Percentiles rank a stretch among this genome's conserved stretches.
These are phyloP conservation scores for Phaethornis superciliosus DNA, from an alignment of 2,113 vertebrate genomes.

Conservation along the genomic window DNA sequence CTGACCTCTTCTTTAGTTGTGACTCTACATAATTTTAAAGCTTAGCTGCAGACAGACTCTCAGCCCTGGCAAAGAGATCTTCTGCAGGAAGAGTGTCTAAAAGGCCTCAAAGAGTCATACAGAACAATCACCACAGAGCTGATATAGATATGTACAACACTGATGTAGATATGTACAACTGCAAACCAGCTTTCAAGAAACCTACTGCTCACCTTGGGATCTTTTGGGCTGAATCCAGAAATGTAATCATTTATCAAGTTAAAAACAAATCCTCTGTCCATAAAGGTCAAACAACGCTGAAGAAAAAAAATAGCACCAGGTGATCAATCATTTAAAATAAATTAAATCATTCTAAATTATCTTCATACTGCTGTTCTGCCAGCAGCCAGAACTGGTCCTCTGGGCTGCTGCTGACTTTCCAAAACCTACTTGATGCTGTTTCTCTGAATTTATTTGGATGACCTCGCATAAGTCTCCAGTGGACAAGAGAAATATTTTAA, in stretches of 20 bases:
- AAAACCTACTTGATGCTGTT: not conserved
- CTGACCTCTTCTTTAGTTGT: not conserved
- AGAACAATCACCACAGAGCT: not conserved
- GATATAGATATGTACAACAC: accelerated
- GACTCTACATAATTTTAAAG: not conserved
- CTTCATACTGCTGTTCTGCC: not conserved
- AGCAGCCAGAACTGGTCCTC: not conserved
- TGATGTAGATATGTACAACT: accelerated
- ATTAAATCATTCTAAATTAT: not conserved
- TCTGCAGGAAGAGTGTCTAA: not conserved
- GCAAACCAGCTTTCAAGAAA: not conserved
- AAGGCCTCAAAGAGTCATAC: not conserved
- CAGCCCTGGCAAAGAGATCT: not conserved
- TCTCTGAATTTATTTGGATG: not conserved
- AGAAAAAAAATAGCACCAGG: not conserved
- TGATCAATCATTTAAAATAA: not conserved
- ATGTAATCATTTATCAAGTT: slow-evolving; percentile 94
- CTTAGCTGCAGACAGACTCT: not conserved
- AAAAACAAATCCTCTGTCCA: slow-evolving; percentile 96
- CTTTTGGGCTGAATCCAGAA: slow-evolving; percentile 91
- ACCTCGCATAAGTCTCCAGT: not conserved
- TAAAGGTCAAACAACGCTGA: slow-evolving; percentile 93
- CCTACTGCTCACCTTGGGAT: slow-evolving; percentile 87
- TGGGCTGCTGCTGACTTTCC: not conserved
- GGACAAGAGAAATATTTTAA: not conserved